These are phyloP conservation scores for Koerneria pararmatus DNA, from an alignment of 2,888 invertebrate genomes.

Conservation along the genomic window DNA sequence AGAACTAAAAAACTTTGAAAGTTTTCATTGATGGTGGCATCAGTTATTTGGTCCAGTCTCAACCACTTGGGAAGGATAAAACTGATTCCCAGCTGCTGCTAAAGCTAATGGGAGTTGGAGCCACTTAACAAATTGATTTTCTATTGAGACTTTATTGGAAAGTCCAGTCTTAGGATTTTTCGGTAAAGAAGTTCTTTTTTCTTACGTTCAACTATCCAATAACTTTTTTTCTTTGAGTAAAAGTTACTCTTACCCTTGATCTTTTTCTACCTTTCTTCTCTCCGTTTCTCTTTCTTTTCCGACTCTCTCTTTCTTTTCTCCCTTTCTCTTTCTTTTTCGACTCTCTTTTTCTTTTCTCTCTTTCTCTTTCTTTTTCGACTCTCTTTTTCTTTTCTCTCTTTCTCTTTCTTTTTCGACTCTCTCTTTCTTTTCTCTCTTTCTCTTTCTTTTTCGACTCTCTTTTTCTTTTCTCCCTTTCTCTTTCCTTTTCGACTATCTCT, in stretches of 20 bases:
- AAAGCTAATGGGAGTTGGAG: too few species aligned
- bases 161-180: too few species aligned
- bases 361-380: not conserved
- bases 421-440: not conserved
- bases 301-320: not conserved
- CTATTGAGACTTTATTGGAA: too few species aligned
- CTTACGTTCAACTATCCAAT: constrained; percentile 9
- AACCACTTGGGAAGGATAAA: too few species aligned
- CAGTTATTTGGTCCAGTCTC: too few species aligned
- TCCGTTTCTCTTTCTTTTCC: constrained; percentile 12
- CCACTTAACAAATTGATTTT: too few species aligned
- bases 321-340: not conserved
- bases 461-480: constrained; percentile 14
- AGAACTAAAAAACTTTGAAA: too few species aligned
- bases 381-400: not conserved
- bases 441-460: not conserved
- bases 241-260: not conserved
- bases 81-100: too few species aligned
- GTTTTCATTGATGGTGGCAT: too few species aligned
- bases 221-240: not conserved
- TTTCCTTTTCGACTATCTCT: constrained; percentile 5
- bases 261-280: too few species aligned
- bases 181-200: too few species aligned
- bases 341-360: not conserved
- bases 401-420: not conserved